Base-by-base conservation (phyloP, 2,797 vertebrate genomes). In the Phoebastria nigripes region DNA sequence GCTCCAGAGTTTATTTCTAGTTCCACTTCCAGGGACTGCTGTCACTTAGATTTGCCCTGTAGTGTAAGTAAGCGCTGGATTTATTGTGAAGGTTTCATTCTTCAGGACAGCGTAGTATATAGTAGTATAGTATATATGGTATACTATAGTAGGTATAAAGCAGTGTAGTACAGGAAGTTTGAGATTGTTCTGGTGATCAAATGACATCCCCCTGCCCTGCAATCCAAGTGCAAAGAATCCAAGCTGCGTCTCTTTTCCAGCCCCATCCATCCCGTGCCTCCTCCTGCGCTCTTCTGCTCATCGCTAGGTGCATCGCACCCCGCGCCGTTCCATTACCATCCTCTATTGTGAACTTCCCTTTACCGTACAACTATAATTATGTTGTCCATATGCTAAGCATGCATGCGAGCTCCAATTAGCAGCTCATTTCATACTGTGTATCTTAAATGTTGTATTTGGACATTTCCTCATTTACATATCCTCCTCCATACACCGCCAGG, bases 291-390 rank as follows among this genome's bases (percentile, higher is more conserved):
- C 17, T 12, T 66, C 46, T 59, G 25, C n/a, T 89, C 65, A 15
- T 33, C 0, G 0, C 46, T 85, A 1, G 0, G 1, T 4, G 12
- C 11, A 13, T 65, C 1, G 0, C 29, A 25, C 22, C 28, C 37
- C 0, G 3, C 0, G 0, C 24, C 1, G 0, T 62, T 74, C 52
- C 54, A 1, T 67, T 44, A 31, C 35, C 49, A 2, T 15, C 33
- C 73, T 62, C 58, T n/a, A 0, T 26, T 44, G 47, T 55, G 67
- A 87, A 6, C 55, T 89, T 82, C 28, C 51, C 46, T 77, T 70
- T 73, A 17, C 59, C 67, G 13, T 41, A 56, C 89, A 80, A 8
- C 25, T 55, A 15, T 51, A 71, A 7, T 71, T 73, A 39, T 4
- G 17, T n/a, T 94, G 12, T 56, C 56, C 69, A 28, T 56, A 49